phyloP scores from a whole-genome alignment of 2,113 vertebrate species.

The Ochotona princeps region DNA sequence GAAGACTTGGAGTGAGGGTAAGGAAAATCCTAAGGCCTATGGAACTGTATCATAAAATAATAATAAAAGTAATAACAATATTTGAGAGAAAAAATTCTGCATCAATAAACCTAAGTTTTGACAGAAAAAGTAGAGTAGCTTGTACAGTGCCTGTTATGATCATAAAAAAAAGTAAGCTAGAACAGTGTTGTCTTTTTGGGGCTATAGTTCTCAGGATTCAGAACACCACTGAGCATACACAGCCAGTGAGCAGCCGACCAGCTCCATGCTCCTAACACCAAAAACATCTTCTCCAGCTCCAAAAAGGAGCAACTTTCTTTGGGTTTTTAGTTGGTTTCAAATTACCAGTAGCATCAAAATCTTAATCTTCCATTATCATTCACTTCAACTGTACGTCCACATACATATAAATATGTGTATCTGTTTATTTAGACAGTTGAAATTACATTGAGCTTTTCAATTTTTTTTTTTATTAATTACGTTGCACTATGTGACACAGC shows the following conservation, averaged over 20 bases:
- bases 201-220: neutral
- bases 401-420: neutral
- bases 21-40: too few species aligned
- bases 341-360: slow-evolving; percentile 32
- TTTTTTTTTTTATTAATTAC: too few species aligned
- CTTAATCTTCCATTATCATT: slow-evolving; percentile 39
- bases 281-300: neutral
- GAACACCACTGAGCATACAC: neutral
- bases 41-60: too few species aligned
- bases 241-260: neutral
- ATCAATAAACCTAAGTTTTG: slow-evolving; percentile 28
- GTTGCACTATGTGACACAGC: too few species aligned
- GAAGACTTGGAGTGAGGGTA: too few species aligned
- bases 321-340: slow-evolving; percentile 26
- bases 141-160: neutral
- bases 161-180: slow-evolving; percentile 34
- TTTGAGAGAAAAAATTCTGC: too few species aligned
- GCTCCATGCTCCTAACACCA: neutral
- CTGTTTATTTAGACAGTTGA: neutral
- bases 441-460: slow-evolving; percentile 1
- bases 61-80: too few species aligned
- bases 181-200: neutral
- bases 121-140: neutral
- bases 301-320: slow-evolving; percentile 6
- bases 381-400: neutral